These are phyloP conservation scores for Esox lucius DNA, from an alignment of 2,797 vertebrate species.

Conservation along the genomic window DNA sequence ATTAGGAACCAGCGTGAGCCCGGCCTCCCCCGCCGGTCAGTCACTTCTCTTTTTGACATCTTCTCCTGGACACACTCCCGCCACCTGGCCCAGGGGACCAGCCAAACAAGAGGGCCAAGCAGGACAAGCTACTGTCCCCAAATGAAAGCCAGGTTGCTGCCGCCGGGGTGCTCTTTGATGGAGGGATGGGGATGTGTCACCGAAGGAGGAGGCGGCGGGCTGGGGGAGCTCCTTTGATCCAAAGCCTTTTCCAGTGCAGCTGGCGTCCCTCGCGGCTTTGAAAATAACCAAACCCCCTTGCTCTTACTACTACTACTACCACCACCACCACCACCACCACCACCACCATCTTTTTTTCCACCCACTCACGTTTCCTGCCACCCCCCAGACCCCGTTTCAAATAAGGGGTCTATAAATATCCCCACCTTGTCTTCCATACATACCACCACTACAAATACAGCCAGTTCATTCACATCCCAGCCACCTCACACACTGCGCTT, in stretches of 20 bases:
- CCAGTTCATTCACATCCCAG: conserved; percentile 34
- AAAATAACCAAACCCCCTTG: conserved; percentile 67
- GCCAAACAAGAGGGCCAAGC: conserved; percentile 27
- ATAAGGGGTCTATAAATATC: conserved; percentile 67
- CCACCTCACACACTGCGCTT: background rate
- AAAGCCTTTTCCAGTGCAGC: conserved; percentile 66
- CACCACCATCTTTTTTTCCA: conserved; percentile 50
- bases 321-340: conserved; percentile 45
- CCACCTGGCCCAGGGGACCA: conserved; percentile 38
- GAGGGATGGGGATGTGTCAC: conserved; percentile 56
- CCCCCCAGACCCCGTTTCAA: conserved; percentile 58
- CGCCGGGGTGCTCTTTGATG: conserved; percentile 52
- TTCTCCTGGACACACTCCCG: conserved; percentile 34
- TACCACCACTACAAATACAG: conserved; percentile 49
- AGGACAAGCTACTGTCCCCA: conserved; percentile 46
- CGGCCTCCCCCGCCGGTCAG: conserved; percentile 35
- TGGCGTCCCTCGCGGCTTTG: conserved; percentile 71
- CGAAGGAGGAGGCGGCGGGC: conserved; percentile 35
- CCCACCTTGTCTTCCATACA: conserved; percentile 45
- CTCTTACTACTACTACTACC: conserved; percentile 54
- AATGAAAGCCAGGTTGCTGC: conserved; percentile 59
- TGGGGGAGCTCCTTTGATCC: conserved; percentile 65
- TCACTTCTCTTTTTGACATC: conserved; percentile 43
- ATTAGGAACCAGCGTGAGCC: conserved; percentile 49
- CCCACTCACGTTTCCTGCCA: conserved; percentile 57